Evolutionary conservation across 2,113 vertebrate genomes (phyloP).

Genomic region (Miniopterus natalensis): DNA sequence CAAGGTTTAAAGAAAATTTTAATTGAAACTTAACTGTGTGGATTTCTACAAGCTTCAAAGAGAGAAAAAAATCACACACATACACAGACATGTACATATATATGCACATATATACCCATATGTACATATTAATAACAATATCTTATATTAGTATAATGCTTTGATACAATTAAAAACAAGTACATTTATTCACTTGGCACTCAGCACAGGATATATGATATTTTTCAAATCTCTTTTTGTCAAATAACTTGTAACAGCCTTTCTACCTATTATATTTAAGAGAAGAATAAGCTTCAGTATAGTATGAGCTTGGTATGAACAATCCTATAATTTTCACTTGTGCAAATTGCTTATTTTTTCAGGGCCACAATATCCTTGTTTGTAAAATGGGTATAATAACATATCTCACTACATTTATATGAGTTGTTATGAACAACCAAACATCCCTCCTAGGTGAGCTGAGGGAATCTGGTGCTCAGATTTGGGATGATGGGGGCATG

Average conservation of each 20-base stretch:
- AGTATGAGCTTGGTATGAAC: background rate
- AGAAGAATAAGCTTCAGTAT: background rate
- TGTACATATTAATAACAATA: background rate
- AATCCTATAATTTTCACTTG: background rate
- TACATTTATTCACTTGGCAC: background rate
- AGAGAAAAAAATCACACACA: background rate
- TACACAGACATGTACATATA: background rate
- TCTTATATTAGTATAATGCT: background rate
- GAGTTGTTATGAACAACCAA: background rate
- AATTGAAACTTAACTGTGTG: slow-evolving; percentile 70
- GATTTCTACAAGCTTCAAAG: slow-evolving; percentile 74
- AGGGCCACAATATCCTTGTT: background rate
- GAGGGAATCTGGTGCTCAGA: background rate
- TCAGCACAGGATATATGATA: background rate
- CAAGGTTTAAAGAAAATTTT: slow-evolving; percentile 76
- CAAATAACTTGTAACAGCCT: background rate
- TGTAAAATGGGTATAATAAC: background rate
- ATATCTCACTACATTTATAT: background rate
- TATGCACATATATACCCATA: background rate
- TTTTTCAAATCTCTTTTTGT: background rate
- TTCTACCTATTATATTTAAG: background rate
- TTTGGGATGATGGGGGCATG: background rate
- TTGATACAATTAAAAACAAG: slow-evolving; percentile 1
- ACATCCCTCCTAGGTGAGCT: background rate
- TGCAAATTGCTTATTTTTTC: background rate